Conservation (phyloP, 2,113 vertebrate genomes). For the Elgaria multicarinata region DNA sequence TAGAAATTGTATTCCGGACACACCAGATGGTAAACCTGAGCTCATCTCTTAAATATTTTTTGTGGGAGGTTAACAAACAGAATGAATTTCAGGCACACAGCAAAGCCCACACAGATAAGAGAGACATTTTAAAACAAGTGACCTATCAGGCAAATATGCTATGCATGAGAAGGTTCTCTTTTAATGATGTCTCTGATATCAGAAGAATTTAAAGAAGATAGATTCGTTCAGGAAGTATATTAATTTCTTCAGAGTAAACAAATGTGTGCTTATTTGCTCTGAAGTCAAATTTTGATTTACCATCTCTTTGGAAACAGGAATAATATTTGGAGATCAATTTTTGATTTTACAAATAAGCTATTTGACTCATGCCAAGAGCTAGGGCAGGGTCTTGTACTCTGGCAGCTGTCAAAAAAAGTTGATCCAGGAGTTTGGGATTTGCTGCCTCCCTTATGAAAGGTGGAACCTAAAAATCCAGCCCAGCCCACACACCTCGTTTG, state of each 20-base stretch:
- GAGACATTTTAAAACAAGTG: not conserved
- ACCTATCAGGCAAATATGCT: constrained; percentile 11
- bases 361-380: not conserved
- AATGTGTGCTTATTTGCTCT: constrained; percentile 7
- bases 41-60: constrained; percentile 12
- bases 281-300: constrained; percentile 24
- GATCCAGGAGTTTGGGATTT: constrained; percentile 27
- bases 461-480: constrained; percentile 24
- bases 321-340: constrained; percentile 10
- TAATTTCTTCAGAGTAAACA: not conserved
- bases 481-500: constrained; percentile 52
- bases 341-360: constrained; percentile 27
- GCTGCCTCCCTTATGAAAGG: constrained; percentile 37
- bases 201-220: constrained; percentile 30
- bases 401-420: constrained; percentile 41
- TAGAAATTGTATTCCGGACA: constrained; percentile 24
- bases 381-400: constrained; percentile 45
- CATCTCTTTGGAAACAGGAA: not conserved
- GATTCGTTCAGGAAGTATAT: constrained; percentile 26
- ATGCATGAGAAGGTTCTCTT: not conserved
- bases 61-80: not conserved
- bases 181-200: constrained; percentile 17
- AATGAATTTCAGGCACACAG: not conserved
- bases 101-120: not conserved
- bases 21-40: constrained; percentile 24